These are phyloP conservation scores for Hiodon tergisus DNA, from an alignment of 2,113 vertebrate genomes.

Conservation along the genomic window DNA sequence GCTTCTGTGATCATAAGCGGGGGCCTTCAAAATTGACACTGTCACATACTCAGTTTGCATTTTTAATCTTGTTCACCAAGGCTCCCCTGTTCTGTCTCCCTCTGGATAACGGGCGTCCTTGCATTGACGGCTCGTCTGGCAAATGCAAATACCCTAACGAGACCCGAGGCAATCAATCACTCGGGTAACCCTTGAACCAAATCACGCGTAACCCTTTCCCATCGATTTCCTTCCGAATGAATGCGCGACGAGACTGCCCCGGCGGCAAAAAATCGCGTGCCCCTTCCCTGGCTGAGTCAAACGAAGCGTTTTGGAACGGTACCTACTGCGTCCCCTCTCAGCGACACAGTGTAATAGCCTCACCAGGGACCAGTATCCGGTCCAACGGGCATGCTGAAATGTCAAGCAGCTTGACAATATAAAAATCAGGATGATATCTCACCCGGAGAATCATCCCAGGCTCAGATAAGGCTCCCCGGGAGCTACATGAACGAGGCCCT, in stretches of 20 bases:
- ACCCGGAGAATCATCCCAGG: no score
- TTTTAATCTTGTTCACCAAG: neutral
- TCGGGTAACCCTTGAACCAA: neutral
- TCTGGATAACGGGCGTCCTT: neutral
- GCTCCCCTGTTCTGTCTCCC: neutral
- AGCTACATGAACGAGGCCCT: no score
- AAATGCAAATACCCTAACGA: neutral
- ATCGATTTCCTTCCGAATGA: neutral
- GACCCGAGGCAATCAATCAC: neutral
- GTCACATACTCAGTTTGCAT: neutral
- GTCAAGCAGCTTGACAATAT: no score
- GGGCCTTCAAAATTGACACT: neutral
- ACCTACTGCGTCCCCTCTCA: no score
- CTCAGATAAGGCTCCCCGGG: no score
- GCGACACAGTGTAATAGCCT: no score
- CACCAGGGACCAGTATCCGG: no score
- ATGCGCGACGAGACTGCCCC: neutral
- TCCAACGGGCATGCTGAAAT: no score
- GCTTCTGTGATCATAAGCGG: neutral
- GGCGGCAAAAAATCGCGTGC: neutral
- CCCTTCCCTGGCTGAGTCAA: no score
- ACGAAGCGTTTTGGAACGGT: no score
- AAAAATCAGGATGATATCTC: no score
- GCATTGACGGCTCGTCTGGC: neutral
- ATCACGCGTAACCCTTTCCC: neutral